Evolutionary conservation across 2,113 vertebrate genomes (phyloP), one percentile per base, ranked within the genome.

Genomic region (Micromys minutus): DNA sequence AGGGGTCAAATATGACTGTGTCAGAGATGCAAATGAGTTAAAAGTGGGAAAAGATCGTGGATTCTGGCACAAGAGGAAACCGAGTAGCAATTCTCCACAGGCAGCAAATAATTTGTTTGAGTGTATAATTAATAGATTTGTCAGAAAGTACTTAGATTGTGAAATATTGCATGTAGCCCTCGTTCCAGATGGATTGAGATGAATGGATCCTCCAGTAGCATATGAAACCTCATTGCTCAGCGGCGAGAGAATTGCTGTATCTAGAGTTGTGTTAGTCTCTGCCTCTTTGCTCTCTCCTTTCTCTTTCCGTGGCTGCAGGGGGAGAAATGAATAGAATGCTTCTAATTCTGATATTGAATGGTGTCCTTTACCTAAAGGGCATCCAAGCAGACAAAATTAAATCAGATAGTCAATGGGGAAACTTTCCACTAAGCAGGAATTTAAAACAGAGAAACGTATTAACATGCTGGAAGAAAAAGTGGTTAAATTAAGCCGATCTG

Each of bases 81-180:
- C 75, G 90, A 95, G 93, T 59, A 97, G 93, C 94, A 98, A 96
- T 98, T 98, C 94, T 98, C 97, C 88, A 97, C 79, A 97, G 97
- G 96, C 96, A 98, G 95, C 93, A 98, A 98, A 98, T 98, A 98
- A 98, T 98, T 98, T 98, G 93, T 98, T 98, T 98, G 95, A 98
- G 96, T 98, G 93, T 96, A 98, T 98, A 98, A 98, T 98, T 98
- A 98, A 98, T 98, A 98, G 95, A 97, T 98, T 98, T 98, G 96
- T 98, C 98, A 98, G 97, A 97, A 98, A 97, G 96, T 98, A 98
- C 97, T 98, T 98, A 98, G 93, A 97, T 97, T 97, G 93, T 98
- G 97, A 98, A 98, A 98, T 98, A 98, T 97, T 97, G 96, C 50
- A 1, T 90, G 24, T 94, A 98, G 94, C 96, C 93, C 61, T 98